phyloP scores from a whole-genome alignment of 1,140 invertebrate genomes.

The Atta texana region DNA sequence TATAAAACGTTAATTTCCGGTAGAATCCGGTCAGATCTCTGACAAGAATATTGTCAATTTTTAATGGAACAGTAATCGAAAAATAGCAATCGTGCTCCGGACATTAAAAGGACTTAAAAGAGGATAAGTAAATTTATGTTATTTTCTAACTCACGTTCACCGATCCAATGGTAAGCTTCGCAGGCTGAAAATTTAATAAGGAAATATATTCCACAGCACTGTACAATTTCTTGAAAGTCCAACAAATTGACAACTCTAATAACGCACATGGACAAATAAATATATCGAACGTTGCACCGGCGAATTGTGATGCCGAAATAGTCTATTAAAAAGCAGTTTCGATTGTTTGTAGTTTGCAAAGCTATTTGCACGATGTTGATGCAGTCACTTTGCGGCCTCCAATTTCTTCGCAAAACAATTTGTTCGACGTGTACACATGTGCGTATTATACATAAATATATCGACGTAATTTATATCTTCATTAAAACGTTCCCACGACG shows the following conservation, averaged over 20 bases:
- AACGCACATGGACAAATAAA: constrained; percentile 25
- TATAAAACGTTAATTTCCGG: too few species aligned
- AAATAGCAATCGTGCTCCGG: too few species aligned
- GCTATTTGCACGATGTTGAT: background rate
- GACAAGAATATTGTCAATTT: too few species aligned
- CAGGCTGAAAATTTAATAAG: background rate
- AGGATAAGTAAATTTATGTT: background rate
- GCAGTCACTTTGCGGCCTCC: background rate
- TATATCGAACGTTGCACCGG: constrained; percentile 24
- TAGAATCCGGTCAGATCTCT: too few species aligned
- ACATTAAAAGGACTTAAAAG: background rate
- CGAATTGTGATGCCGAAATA: background rate
- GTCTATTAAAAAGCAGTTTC: constrained; percentile 27
- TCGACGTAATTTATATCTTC: constrained; percentile 21
- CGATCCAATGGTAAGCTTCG: background rate
- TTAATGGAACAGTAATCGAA: too few species aligned
- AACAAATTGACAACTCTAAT: background rate
- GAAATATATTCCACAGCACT: background rate
- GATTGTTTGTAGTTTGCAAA: background rate
- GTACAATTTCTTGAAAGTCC: background rate
- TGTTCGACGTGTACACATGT: background rate
- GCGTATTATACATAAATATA: background rate
- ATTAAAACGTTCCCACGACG: constrained; percentile 18
- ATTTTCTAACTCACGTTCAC: background rate
- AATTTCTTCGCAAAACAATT: background rate